Conservation (phyloP, 1,140 invertebrate species). For the Tachypleus tridentatus region DNA sequence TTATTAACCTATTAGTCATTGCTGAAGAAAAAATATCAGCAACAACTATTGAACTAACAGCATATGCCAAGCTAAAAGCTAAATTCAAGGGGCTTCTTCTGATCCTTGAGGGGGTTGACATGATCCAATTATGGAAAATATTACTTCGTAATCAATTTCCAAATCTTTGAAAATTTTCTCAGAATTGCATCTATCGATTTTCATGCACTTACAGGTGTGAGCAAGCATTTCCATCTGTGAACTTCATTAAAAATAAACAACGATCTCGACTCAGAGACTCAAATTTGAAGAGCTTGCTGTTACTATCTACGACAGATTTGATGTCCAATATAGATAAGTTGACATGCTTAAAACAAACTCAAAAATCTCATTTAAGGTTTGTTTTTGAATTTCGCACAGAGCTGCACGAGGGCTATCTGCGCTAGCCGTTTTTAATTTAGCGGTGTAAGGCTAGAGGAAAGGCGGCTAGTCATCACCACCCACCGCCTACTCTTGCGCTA, state of each 20-base stretch:
- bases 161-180: neutral
- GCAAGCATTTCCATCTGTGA: slow-evolving; percentile 1
- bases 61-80: neutral
- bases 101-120: neutral
- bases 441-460: no score
- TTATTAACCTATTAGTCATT: slow-evolving; percentile 1
- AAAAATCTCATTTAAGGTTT: no score
- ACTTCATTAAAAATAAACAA: neutral
- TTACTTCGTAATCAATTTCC: slow-evolving; percentile 2
- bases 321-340: slow-evolving; percentile 3
- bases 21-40: neutral
- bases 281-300: slow-evolving; percentile 1
- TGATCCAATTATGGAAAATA: slow-evolving; percentile 2
- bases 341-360: neutral
- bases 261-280: neutral
- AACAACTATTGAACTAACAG: slow-evolving; percentile 1
- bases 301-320: neutral
- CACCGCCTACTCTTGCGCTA: no score
- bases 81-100: neutral
- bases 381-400: no score
- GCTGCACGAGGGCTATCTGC: no score
- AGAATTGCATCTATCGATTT: neutral
- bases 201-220: neutral
- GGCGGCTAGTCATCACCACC: no score
- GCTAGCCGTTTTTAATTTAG: no score